These are phyloP conservation scores for Drosophila emarginata DNA, from an alignment of 2,888 invertebrate genomes.

Conservation along the genomic window DNA sequence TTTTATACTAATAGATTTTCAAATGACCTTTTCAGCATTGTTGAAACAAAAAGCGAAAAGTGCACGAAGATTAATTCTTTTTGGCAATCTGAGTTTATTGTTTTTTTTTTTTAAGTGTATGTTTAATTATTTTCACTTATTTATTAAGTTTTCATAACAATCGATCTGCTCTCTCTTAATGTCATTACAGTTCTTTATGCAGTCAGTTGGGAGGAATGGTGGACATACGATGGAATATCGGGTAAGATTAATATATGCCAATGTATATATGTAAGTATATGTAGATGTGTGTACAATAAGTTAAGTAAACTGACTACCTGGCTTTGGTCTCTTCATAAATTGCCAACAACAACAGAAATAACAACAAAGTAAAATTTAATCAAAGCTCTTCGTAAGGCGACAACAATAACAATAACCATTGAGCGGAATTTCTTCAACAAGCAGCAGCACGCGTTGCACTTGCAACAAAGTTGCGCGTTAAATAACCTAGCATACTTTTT, in stretches of 20 bases:
- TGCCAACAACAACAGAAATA: constrained; percentile 10
- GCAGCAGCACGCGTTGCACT: constrained; percentile 43
- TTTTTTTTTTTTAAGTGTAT: background rate
- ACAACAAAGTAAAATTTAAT: constrained; percentile 65
- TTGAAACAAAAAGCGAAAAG: no score
- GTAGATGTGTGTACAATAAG: no score
- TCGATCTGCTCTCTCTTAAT: constrained; percentile 9
- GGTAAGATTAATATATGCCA: constrained; percentile 85
- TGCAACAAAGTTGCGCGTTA: constrained; percentile 59
- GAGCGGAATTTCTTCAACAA: constrained; percentile 34
- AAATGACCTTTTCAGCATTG: no score
- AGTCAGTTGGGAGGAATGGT: constrained; percentile 96
- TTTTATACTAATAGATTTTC: no score
- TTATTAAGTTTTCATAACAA: constrained; percentile 1
- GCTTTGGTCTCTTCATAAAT: constrained; percentile 38
- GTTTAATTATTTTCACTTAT: background rate
- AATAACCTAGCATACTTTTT: constrained; percentile 40
- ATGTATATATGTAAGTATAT: background rate
- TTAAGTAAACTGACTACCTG: no score
- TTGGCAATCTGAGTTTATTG: background rate
- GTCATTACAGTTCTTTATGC: constrained; percentile 77
- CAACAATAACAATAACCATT: constrained; percentile 37
- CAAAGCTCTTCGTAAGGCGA: constrained; percentile 37
- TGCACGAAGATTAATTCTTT: no score
- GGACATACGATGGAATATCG: constrained; percentile 97